Conservation (phyloP, 2,888 invertebrate genomes). For the Quadroppia sp. region DNA sequence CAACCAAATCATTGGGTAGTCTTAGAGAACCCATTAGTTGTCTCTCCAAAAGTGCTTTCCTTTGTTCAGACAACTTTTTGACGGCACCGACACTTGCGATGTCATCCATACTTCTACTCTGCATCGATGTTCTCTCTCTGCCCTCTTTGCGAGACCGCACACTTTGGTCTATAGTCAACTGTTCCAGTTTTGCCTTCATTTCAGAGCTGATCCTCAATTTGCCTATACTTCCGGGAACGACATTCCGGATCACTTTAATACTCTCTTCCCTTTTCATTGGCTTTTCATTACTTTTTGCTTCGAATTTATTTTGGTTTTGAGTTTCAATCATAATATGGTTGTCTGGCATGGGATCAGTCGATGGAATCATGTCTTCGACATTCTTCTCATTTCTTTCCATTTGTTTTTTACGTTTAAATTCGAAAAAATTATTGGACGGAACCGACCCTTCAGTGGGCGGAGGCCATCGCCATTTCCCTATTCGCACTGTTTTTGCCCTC, state of each 20-base stretch:
- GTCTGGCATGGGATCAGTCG: background rate
- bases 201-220: slow-evolving; percentile 84
- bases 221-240: slow-evolving; percentile 68
- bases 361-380: background rate
- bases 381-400: slow-evolving; percentile 39
- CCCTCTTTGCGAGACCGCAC: slow-evolving; percentile 59
- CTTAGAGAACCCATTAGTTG: slow-evolving; percentile 58
- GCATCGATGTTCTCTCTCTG: slow-evolving; percentile 39
- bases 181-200: slow-evolving; percentile 80
- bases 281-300: background rate
- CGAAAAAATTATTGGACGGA: slow-evolving; percentile 64
- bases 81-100: slow-evolving; percentile 57
- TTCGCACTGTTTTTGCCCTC: slow-evolving; percentile 85
- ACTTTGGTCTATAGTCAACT: slow-evolving; percentile 79
- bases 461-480: slow-evolving; percentile 93
- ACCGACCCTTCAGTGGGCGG: slow-evolving; percentile 63
- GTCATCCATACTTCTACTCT: slow-evolving; percentile 43
- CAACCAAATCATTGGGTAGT: slow-evolving; percentile 34
- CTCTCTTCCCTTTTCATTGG: background rate
- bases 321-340: background rate
- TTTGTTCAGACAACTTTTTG: slow-evolving; percentile 75
- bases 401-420: slow-evolving; percentile 62
- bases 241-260: background rate
- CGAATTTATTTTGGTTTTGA: background rate
- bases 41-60: slow-evolving; percentile 77